Evolutionary conservation across 2,797 vertebrate species (phyloP).

Genomic region (Eospalax fontanierii): DNA sequence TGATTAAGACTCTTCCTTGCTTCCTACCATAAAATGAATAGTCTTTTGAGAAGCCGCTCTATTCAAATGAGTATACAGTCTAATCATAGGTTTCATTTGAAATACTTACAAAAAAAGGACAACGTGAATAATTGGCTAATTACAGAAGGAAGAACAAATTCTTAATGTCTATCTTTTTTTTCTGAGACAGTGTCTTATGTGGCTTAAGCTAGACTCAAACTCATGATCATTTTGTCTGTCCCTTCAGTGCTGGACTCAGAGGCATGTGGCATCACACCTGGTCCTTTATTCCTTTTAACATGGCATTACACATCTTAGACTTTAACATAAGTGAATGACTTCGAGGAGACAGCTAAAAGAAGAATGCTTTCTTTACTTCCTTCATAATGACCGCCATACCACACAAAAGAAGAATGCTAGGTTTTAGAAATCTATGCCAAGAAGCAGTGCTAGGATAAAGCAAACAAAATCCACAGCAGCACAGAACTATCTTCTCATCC

Average conservation of each 20-base stretch:
- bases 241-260: neutral
- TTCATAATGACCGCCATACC: neutral
- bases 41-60: neutral
- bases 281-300: slow-evolving; percentile 44
- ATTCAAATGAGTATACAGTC: slow-evolving; percentile 45
- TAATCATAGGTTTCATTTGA: slow-evolving; percentile 41
- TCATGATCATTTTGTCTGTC: neutral
- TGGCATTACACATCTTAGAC: neutral
- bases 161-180: neutral
- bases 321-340: slow-evolving; percentile 47
- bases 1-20: slow-evolving; percentile 44
- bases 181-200: neutral
- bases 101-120: slow-evolving; percentile 54
- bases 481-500: neutral
- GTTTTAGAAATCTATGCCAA: slow-evolving; percentile 58
- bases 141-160: slow-evolving; percentile 24
- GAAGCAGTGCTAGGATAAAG: neutral
- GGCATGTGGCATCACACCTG: neutral
- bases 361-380: neutral
- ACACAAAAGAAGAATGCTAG: slow-evolving; percentile 25
- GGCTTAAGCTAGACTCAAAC: neutral
- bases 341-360: neutral
- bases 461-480: slow-evolving; percentile 42
- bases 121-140: slow-evolving; percentile 56
- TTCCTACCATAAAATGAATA: slow-evolving; percentile 54